Base-by-base conservation (phyloP, 2,888 invertebrate genomes). In the Sesia bembeciformis region DNA sequence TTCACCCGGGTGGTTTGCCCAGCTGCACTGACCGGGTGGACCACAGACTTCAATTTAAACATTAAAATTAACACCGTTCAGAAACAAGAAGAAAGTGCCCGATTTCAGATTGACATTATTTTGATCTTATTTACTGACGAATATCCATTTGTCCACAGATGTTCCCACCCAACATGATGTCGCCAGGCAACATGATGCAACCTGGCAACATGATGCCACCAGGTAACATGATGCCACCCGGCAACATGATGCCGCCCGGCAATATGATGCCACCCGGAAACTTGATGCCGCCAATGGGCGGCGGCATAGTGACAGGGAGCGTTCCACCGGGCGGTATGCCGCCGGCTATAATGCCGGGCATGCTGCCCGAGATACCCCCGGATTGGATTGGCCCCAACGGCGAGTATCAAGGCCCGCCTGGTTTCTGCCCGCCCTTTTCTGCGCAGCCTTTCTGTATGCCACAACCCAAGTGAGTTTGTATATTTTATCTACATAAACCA, bases 401-500 rank as follows among this genome's bases (percentile, higher is more conserved):
- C 0, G 79, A 83, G 40, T 83, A 73, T 54, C 78, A 71, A 53
- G 75, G 73, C 3, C 75, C 68, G 3, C 72, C 72, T 4, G 69
- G 70, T 56, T 86, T 77, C 66, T 85, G 82, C 51, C 84, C 81
- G 39, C 78, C 81, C 0, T 84, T 77, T 57, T 70, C 74, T 1
- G 65, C 78, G 5, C 83, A 79, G 60, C 70, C 71, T 23, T 85
- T 76, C 61, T 85, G 84, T 57, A 75, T 88, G 81, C 84, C 83
- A 5, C 86, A 85, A 55, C 70, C 79, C n/a, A 87, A 87, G 88
- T 88, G 51, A 81, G 84, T 77, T n/a, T 49, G 7, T n/a, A 5
- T 49, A 49, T 8, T n/a, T 42, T 42, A 23, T 23, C 23, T 23
- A 23, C 23, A 23, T 23, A 23, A 23, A 23, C 23, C 23, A 2